Base-by-base conservation (phyloP, 2,888 invertebrate species). In the Pimpla rufipes region DNA sequence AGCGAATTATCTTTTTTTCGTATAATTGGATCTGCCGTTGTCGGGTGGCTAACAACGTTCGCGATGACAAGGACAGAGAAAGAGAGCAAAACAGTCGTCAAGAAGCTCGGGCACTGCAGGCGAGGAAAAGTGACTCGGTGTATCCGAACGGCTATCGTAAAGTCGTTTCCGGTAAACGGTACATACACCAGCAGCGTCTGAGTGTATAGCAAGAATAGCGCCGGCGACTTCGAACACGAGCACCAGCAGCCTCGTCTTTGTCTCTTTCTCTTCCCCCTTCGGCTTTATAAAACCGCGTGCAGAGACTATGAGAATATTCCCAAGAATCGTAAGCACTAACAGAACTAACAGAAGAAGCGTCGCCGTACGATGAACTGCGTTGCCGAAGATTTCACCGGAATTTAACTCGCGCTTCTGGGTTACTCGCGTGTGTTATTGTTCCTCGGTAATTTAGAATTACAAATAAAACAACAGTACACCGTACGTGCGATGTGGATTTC, bases 151-250 rank as follows among this genome's bases (percentile, higher is more conserved):
- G 87, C 86, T 88, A 90, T 89, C 90, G 88, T 88, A 88, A 87
- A 81, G 84, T 85, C 84, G 85, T 90, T 91, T 92, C 92, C 92
- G 91, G 91, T 88, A 90, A 92, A 92, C 92, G 92, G 92, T 92
- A 89, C 81, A 89, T 89, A 87, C 86, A 86, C 87, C 87, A 86
- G 84, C 21, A 37, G 42, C 74, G 50, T n/a, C n/a, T n/a, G n/a
- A n/a, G n/a, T n/a, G 52, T 79, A 45, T 66, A 66, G 50, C 40
- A n/a, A 29, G 47, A 52, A 57, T 57, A 55, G 16, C 45, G 40
- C 13, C 45, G 40, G 52, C 62, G 45, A 64, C 50, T 67, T 47
- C 50, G 59, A 52, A 52, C 35, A 64, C 59, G 74, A 45, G 52
- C 64, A 79, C 57, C 70, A 76, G 70, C 66, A 79, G 81, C 7